Conservation (phyloP, 2,888 invertebrate genomes). For the Hyalella azteca region DNA sequence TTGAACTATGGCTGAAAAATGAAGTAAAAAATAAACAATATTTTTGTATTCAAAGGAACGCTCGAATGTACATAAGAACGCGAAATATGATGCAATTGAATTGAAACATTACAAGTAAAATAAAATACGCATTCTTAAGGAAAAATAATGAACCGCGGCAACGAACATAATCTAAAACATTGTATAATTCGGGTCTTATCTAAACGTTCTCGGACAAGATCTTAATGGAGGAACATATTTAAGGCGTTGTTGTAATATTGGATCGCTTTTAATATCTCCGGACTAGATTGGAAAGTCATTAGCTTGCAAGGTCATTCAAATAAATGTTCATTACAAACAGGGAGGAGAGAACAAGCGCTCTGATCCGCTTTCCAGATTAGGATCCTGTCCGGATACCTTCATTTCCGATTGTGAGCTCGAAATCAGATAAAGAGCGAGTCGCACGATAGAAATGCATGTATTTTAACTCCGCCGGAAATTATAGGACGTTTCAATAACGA, state of each 20-base stretch:
- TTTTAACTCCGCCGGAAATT: constrained; percentile 20
- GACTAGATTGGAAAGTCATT: not conserved
- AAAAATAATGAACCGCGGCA: no score
- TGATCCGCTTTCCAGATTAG: not conserved
- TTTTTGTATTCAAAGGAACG: no score
- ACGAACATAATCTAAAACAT: no score
- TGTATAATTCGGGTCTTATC: no score
- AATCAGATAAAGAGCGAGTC: constrained; percentile 22
- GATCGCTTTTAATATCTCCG: not conserved
- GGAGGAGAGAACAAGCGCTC: not conserved
- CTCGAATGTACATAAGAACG: no score
- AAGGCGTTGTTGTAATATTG: not conserved
- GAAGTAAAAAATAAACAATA: no score
- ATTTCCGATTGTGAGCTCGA: not conserved
- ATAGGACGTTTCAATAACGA: constrained; percentile 1
- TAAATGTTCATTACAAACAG: not conserved
- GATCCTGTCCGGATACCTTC: not conserved
- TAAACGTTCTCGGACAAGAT: no score
- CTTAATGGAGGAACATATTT: no score
- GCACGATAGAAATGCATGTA: not conserved
- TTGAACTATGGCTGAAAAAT: no score
- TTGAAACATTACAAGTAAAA: no score
- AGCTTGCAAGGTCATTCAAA: not conserved
- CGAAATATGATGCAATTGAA: no score
- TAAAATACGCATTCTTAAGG: no score